These are phyloP conservation scores for Eunapius fragilis DNA, from an alignment of 37 sponge, comb jelly and placozoan species.

Conservation along the genomic window DNA sequence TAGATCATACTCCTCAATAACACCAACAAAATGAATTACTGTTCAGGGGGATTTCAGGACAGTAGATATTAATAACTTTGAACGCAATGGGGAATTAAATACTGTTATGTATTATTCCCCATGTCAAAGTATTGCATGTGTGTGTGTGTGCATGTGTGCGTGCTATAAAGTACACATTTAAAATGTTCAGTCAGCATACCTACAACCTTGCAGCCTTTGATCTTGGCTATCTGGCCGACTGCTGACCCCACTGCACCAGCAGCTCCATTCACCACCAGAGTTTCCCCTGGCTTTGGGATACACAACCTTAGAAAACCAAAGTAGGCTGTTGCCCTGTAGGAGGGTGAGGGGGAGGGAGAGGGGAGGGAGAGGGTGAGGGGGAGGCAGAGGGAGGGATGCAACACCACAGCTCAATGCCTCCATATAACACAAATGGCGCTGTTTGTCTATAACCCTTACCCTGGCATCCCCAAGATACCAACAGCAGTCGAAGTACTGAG, in stretches of 20 bases:
- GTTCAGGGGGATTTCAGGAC: too few species aligned
- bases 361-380: neutral
- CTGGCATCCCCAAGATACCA: slow-evolving; percentile 92
- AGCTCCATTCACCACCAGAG: slow-evolving; percentile 83
- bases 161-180: too few species aligned
- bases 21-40: too few species aligned
- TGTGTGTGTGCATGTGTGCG: too few species aligned
- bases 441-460: slow-evolving; percentile 48
- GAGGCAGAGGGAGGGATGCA: neutral
- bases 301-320: slow-evolving; percentile 81
- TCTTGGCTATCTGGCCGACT: slow-evolving; percentile 87
- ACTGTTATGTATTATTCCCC: neutral
- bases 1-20: too few species aligned
- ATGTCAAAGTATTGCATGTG: too few species aligned
- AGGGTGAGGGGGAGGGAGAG: neutral
- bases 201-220: slow-evolving; percentile 85
- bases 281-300: slow-evolving; percentile 81
- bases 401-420: neutral
- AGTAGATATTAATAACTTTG: too few species aligned
- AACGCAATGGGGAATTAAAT: too few species aligned
- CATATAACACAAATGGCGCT: neutral
- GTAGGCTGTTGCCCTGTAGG: slow-evolving; percentile 82
- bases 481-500: slow-evolving; percentile 48
- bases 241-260: slow-evolving; percentile 93
- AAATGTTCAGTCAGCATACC: slow-evolving; percentile 30